phyloP scores from a whole-genome alignment of 2,113 vertebrate genomes.

The Apeltes quadracus region DNA sequence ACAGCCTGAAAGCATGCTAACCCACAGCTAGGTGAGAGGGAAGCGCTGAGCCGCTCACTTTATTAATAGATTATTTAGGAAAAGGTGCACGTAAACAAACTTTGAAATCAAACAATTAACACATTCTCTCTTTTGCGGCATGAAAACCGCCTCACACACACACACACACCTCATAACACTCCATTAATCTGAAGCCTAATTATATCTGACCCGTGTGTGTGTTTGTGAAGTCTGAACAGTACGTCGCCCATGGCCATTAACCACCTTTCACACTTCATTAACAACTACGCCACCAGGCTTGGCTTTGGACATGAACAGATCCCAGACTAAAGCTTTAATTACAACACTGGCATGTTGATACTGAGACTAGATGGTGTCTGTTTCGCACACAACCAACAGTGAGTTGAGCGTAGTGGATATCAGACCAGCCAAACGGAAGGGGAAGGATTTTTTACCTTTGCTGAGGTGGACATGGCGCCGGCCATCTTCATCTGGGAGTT shows the following conservation, averaged over 20 bases:
- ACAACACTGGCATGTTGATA: slow-evolving; percentile 34
- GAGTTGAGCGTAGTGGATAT: neutral
- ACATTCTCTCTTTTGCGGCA: neutral
- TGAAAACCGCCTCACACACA: neutral
- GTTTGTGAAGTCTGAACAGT: slow-evolving; percentile 38
- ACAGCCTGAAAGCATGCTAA: neutral
- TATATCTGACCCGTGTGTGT: slow-evolving; percentile 57
- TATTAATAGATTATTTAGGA: neutral
- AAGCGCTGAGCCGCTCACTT: neutral
- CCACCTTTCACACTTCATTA: slow-evolving; percentile 62
- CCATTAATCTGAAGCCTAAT: slow-evolving; percentile 69
- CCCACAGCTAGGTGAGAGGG: neutral
- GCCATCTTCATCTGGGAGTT: slow-evolving; percentile 99
- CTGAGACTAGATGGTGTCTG: slow-evolving; percentile 26
- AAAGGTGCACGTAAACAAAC: neutral
- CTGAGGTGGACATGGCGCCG: slow-evolving; percentile 94
- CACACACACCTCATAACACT: slow-evolving; percentile 37
- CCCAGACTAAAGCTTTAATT: slow-evolving; percentile 42
- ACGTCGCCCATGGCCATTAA: slow-evolving; percentile 51
- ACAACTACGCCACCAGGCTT: slow-evolving; percentile 7
- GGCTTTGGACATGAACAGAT: slow-evolving; percentile 46
- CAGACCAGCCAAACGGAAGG: neutral
- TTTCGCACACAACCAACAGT: neutral
- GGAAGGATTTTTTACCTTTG: slow-evolving; percentile 82
- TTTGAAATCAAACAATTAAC: slow-evolving; percentile 29